Conservation (phyloP, 2,797 vertebrate genomes). For the Siniperca scherzeri region DNA sequence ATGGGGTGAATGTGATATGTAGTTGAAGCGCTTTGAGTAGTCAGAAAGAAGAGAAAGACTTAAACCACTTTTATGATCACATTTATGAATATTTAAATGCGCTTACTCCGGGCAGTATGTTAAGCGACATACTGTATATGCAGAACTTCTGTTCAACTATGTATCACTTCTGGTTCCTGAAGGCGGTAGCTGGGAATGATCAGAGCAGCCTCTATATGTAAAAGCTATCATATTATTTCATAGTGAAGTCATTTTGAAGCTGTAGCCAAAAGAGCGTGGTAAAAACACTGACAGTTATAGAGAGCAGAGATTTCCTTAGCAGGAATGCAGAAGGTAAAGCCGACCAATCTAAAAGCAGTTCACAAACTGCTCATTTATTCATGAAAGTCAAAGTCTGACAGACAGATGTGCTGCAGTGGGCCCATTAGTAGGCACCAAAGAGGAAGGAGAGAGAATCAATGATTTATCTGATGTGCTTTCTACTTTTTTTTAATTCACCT, state of each 20-base stretch:
- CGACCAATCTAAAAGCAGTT: neutral
- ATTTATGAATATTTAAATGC: neutral
- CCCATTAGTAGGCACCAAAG: too few species aligned
- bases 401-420: neutral
- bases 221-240: conserved; percentile 66
- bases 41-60: too few species aligned
- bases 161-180: neutral
- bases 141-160: neutral
- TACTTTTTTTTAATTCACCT: neutral
- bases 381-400: neutral
- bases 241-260: conserved; percentile 54
- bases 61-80: too few species aligned
- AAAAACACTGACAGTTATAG: conserved; percentile 19
- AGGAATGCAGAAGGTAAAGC: neutral
- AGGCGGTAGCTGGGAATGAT: conserved; percentile 27
- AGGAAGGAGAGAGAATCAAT: too few species aligned
- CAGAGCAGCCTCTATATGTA: conserved; percentile 40
- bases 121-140: neutral
- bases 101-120: neutral
- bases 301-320: conserved; percentile 25
- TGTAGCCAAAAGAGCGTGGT: conserved; percentile 33
- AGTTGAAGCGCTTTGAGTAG: too few species aligned
- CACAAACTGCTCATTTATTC: neutral
- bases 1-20: too few species aligned
- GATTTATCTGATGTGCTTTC: neutral